phyloP scores from a whole-genome alignment of 1,140 invertebrate species.

The Nasonia giraulti region DNA sequence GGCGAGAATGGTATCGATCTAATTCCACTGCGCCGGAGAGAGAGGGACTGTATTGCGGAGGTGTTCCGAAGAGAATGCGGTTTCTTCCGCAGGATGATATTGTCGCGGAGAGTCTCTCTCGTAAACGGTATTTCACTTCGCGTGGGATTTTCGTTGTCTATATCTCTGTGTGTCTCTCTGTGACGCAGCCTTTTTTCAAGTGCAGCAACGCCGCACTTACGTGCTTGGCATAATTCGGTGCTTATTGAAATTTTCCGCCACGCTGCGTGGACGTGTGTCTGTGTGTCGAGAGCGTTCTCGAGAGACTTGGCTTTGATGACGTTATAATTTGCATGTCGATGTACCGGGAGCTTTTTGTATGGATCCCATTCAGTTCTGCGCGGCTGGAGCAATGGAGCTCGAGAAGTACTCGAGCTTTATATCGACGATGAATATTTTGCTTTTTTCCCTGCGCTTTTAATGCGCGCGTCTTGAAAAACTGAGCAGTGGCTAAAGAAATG shows the following conservation, averaged over 20 bases:
- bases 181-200: background rate
- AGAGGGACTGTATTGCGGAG: too few species aligned
- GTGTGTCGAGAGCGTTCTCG: background rate
- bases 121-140: too few species aligned
- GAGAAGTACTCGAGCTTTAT: too few species aligned
- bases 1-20: background rate
- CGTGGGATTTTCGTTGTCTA: background rate
- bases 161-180: background rate
- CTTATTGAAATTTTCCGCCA: conserved; percentile 5
- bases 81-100: too few species aligned
- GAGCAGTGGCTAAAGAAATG: too few species aligned
- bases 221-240: conserved; percentile 4
- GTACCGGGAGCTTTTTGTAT: background rate
- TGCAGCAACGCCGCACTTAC: background rate
- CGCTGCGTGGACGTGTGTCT: background rate
- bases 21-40: too few species aligned
- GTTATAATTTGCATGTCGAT: background rate
- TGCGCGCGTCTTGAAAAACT: too few species aligned
- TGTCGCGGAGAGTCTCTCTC: too few species aligned
- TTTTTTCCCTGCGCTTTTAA: too few species aligned
- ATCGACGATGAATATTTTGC: too few species aligned
- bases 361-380: too few species aligned
- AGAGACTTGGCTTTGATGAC: background rate
- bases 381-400: too few species aligned
- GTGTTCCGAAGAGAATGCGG: background rate